A percentile compares a stretch with the other conserved stretches of the same genome.
Evolutionary conservation across 2,113 vertebrate species (phyloP).

Genomic region (Jacana jacana): DNA sequence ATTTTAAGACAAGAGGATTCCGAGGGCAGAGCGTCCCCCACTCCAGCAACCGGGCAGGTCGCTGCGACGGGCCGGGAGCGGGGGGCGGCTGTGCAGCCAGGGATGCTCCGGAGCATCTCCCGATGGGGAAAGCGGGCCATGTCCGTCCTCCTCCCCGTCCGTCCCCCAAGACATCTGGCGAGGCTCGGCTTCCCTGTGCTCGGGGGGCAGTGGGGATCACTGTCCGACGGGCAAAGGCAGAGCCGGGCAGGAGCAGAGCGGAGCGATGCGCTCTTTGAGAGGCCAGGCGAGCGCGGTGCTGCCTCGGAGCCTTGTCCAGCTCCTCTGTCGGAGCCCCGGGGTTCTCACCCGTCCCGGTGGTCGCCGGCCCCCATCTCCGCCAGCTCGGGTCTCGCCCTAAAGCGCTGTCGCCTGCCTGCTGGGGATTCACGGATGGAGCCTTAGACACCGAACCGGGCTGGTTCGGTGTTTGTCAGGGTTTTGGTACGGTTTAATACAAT

Average conservation of each 20-base stretch:
- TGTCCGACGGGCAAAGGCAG: background rate
- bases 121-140: fast-evolving
- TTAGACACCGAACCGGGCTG: background rate
- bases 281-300: background rate
- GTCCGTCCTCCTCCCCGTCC: no score
- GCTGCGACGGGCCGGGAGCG: background rate
- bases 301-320: background rate
- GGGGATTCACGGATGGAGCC: background rate
- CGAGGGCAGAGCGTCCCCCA: fast-evolving
- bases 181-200: fast-evolving
- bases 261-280: background rate
- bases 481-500: background rate
- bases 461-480: background rate
- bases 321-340: background rate
- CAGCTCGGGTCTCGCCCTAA: background rate
- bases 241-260: background rate
- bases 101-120: background rate
- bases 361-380: background rate
- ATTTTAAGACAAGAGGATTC: background rate
- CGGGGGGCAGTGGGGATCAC: fast-evolving
- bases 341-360: background rate
- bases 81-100: fast-evolving
- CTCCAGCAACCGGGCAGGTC: background rate
- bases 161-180: no score
- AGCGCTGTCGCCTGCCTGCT: background rate